Evolutionary conservation across 2,888 invertebrate genomes (phyloP).

Genomic region (Andrena chrysosceles): DNA sequence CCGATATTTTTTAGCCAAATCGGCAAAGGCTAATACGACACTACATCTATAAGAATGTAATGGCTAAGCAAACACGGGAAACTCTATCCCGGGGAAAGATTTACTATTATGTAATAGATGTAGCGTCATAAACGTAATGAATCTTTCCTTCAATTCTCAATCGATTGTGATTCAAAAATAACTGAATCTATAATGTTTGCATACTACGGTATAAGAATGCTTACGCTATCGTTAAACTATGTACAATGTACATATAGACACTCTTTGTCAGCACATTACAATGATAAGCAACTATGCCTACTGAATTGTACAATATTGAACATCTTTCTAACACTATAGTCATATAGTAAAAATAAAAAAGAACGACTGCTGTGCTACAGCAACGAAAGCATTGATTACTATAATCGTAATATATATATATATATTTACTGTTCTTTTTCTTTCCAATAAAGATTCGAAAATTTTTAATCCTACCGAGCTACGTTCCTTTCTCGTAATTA

Average conservation of each 20-base stretch:
- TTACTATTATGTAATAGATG: slow-evolving; percentile 4
- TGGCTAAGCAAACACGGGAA: slow-evolving; percentile 34
- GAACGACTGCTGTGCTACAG: not conserved
- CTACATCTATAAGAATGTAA: slow-evolving; percentile 53
- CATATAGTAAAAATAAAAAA: slow-evolving; percentile 17
- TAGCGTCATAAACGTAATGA: slow-evolving; percentile 33
- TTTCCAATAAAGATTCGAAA: slow-evolving; percentile 30
- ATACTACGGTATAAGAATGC: slow-evolving; percentile 27
- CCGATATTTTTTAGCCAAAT: slow-evolving; percentile 77
- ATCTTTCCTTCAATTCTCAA: slow-evolving; percentile 20
- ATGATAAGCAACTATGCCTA: slow-evolving; percentile 43
- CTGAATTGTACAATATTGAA: slow-evolving; percentile 53
- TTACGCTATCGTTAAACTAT: slow-evolving; percentile 45
- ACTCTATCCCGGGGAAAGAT: slow-evolving; percentile 21
- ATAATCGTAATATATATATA: slow-evolving; percentile 14
- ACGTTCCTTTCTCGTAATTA: slow-evolving; percentile 10
- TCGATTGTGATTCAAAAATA: slow-evolving; percentile 14
- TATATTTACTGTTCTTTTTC: slow-evolving; percentile 20
- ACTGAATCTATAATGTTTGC: slow-evolving; percentile 29
- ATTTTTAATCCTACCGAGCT: slow-evolving; percentile 3
- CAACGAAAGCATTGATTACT: slow-evolving; percentile 32
- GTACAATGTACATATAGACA: slow-evolving; percentile 60
- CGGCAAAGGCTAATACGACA: slow-evolving; percentile 70
- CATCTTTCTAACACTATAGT: slow-evolving; percentile 35
- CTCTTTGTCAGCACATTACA: slow-evolving; percentile 44